Evolutionary conservation across 2,113 vertebrate genomes (phyloP).

Genomic region (Triplophysa rosa): DNA sequence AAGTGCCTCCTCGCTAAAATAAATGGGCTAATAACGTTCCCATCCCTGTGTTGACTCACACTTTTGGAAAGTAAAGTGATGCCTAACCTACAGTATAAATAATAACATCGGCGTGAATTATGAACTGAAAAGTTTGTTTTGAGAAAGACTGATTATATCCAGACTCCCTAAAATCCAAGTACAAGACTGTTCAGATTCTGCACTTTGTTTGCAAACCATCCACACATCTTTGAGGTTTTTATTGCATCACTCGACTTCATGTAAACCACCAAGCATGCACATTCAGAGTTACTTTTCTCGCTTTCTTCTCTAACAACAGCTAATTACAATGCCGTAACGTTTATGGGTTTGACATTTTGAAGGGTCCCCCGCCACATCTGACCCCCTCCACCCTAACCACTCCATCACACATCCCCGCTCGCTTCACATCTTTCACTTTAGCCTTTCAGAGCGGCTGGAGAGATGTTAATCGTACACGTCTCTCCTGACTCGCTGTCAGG

Average conservation of each 20-base stretch:
- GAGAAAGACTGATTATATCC: background rate
- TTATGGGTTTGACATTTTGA: slow-evolving; percentile 70
- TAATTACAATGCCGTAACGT: slow-evolving; percentile 65
- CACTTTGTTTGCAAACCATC: background rate
- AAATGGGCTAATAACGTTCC: slow-evolving; percentile 66
- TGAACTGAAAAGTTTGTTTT: background rate
- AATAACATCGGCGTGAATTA: slow-evolving; percentile 10
- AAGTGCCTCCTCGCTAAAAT: slow-evolving; percentile 59
- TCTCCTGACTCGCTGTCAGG: slow-evolving; percentile 67
- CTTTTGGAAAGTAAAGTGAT: slow-evolving; percentile 14
- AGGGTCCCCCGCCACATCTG: slow-evolving; percentile 65
- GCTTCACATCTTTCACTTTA: slow-evolving; percentile 50
- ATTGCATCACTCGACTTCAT: background rate
- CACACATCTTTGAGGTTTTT: slow-evolving; percentile 6
- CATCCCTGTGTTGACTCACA: slow-evolving; percentile 33
- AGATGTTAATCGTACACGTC: slow-evolving; percentile 60
- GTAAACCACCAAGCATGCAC: background rate
- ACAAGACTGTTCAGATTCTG: background rate
- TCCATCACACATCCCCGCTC: slow-evolving; percentile 59
- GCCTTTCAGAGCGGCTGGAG: slow-evolving; percentile 62
- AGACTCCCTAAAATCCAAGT: background rate
- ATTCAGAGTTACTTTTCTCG: slow-evolving; percentile 55
- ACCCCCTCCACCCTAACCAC: slow-evolving; percentile 59
- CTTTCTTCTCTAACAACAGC: slow-evolving; percentile 47
- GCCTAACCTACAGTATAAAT: background rate